Base-by-base conservation (phyloP, 1,140 invertebrate species). In the Heliothis subflexa region DNA sequence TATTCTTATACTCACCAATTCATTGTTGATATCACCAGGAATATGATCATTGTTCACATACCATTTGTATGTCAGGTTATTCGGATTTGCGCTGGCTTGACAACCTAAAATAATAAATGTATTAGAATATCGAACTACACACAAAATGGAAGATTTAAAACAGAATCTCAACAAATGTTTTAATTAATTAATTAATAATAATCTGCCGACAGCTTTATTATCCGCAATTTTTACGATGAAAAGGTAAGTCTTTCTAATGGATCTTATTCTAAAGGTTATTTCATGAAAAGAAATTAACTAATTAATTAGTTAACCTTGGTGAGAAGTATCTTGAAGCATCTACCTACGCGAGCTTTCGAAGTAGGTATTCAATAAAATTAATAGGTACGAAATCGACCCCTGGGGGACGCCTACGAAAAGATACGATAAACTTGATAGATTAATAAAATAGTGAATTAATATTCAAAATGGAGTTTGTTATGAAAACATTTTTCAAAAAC, bases 21-120 rank as follows among this genome's bases (percentile, higher is more conserved):
- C 96, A 66, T 97, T 98, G 0, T 95, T 97, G 78, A 97, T 97
- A 82, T 98, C 97, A 4, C 97, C 96, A 49, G 97, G 95, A n/a
- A 97, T 95, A 59, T 96, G 96, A 84, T 97, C 96, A 84, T 98
- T 97, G 89, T 98, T 98, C 80, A 98, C 95, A 86, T 96, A 98
- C 97, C 97, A 98, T 78, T 96, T 97, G 94, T 98, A 99, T 14
- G 96, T 96, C 21, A 98, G 96, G 68, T 97, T 96, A 18, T 96
- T 95, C 3, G 98, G 98, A 95, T 99, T 99, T 0, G 98, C 98
- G 78, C 97, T 97, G 0, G 98, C 98, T 86, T 96, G 96, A 89
- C 98, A 99, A 79, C 96, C 97, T 94, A 81, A 18, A 33, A 59
- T 33, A 86, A 12, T 82, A 83, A 82, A 18, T 25, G 40, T 71